A percentile compares a stretch with the other conserved stretches of the same genome.
phyloP scores from a whole-genome alignment of 1,140 invertebrate species.

The Meloidogyne exigua region DNA sequence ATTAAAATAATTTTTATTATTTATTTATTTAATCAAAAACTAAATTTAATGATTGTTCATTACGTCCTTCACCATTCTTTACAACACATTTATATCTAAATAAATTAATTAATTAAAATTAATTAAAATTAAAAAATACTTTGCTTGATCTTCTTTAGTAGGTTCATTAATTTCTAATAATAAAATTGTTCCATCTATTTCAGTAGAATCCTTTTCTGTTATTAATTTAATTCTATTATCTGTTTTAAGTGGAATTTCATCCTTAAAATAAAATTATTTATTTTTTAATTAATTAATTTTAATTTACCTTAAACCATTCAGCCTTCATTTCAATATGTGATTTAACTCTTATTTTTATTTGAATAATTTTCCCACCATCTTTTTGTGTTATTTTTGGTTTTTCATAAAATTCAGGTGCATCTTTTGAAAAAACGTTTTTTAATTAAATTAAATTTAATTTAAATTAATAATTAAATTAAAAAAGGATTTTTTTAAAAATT shows the following conservation, averaged over 20 bases:
- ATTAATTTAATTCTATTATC: conserved; percentile 56
- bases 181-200: conserved; percentile 34
- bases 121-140: conserved; percentile 16
- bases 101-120: neutral
- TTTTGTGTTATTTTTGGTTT: conserved; percentile 63
- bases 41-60: conserved; percentile 59
- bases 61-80: conserved; percentile 58
- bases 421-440: too few species aligned
- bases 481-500: too few species aligned
- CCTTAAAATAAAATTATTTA: conserved; percentile 41
- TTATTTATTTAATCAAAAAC: conserved; percentile 49
- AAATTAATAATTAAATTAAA: too few species aligned
- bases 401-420: conserved; percentile 63
- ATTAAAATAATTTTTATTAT: neutral
- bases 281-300: conserved; percentile 11
- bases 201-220: conserved; percentile 60
- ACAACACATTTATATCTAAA: conserved; percentile 53
- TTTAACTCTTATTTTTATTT: conserved; percentile 61
- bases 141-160: conserved; percentile 61
- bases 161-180: conserved; percentile 57
- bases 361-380: conserved; percentile 58
- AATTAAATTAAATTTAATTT: too few species aligned
- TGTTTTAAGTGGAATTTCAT: conserved; percentile 59
- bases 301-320: conserved; percentile 60
- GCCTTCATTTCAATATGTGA: conserved; percentile 62